A percentile compares a stretch with the other conserved stretches of the same genome.
These are phyloP conservation scores for Apotomis betuletana DNA, from an alignment of 2,888 invertebrate genomes.

Conservation along the genomic window DNA sequence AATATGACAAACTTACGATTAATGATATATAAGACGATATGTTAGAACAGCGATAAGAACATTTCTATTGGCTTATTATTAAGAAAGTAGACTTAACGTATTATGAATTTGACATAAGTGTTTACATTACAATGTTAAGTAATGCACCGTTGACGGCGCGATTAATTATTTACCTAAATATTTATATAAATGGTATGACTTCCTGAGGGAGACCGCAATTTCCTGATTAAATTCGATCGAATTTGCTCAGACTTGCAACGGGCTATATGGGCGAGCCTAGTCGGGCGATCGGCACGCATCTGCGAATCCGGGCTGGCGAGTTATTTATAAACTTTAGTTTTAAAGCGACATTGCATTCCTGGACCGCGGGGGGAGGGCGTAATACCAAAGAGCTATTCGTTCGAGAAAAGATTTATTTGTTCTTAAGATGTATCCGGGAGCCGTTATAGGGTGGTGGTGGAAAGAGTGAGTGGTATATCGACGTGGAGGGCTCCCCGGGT, in stretches of 20 bases:
- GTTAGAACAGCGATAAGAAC: constrained; percentile 82
- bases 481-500: constrained; percentile 54
- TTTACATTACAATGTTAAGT: constrained; percentile 72
- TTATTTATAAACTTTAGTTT: constrained; percentile 59
- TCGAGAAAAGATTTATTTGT: constrained; percentile 78
- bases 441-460: constrained; percentile 74
- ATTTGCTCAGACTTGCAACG: constrained; percentile 65
- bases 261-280: constrained; percentile 83
- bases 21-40: constrained; percentile 81
- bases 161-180: constrained; percentile 66
- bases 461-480: constrained; percentile 61
- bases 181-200: constrained; percentile 71
- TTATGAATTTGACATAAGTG: constrained; percentile 77
- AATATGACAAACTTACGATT: constrained; percentile 80
- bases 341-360: constrained; percentile 80
- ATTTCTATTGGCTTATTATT: constrained; percentile 74
- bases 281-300: constrained; percentile 78
- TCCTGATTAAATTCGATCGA: constrained; percentile 56
- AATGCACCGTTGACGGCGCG: constrained; percentile 64
- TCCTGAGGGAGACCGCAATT: constrained; percentile 81
- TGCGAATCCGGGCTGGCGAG: constrained; percentile 69
- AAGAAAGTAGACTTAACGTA: constrained; percentile 68
- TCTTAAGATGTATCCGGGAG: constrained; percentile 73
- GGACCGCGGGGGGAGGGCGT: constrained; percentile 66
- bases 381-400: constrained; percentile 77